Base-by-base conservation (phyloP, 2,888 invertebrate genomes). In the Ptilodon capucinus region DNA sequence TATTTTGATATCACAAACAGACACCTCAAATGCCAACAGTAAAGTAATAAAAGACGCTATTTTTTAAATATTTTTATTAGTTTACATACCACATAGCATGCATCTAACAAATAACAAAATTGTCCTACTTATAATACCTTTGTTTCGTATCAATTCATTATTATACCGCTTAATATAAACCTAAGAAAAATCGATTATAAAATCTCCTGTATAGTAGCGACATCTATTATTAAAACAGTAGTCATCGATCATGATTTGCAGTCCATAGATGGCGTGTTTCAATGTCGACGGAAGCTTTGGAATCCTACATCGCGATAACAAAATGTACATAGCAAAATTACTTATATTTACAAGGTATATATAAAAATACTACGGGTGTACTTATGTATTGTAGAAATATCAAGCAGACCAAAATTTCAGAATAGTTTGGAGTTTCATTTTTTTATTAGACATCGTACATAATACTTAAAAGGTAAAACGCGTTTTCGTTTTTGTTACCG, bases 71-170 rank as follows among this genome's bases (percentile, higher is more conserved):
- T 71, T 69, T 80, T 81, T 79, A 81, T 78, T 81, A 74, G 59
- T 62, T 65, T 67, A 77, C 78, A 79, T 72, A 65, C 64, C 57
- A 76, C 72, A 54, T 40, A 71, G 75, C 69, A 79, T 78, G 74
- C 65, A 71, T 65, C 74, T 78, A 83, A 84, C 76, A 84, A 76
- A 81, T 82, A 83, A 84, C 82, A 80, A 79, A 80, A 83, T 80
- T 84, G 70, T 60, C 51, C 84, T 84, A 84, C 79, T 81, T 79
- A 81, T 48, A 60, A 64, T 61, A 68, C 66, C 51, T 53, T 32
- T 7, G 8, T 54, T 50, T 48, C 45, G 35, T 40, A 51, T 41
- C 46, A 49, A 48, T 59, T 55, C 44, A 54, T 48, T 44, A 48
- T 49, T 44, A 40, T 56, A 47, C 50, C 54, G 60, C 51, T 54